A percentile compares a stretch with the other conserved stretches of the same genome.
Evolutionary conservation across 2,113 vertebrate genomes (phyloP).

Genomic region (Phainopepla nitens): DNA sequence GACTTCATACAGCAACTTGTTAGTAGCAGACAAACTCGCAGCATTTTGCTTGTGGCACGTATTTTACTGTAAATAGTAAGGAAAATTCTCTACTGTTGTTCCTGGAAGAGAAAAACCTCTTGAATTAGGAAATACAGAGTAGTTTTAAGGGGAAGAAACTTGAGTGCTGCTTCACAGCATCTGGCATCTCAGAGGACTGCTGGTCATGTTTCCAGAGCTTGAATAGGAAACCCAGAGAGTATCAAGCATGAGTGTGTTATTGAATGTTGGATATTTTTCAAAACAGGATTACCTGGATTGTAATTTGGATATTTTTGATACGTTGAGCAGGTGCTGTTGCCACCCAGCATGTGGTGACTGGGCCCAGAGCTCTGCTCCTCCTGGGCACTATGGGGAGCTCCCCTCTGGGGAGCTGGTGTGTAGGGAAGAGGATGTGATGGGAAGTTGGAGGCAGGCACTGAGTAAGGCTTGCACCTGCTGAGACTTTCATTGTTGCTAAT

Average conservation of each 20-base stretch:
- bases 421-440: not conserved
- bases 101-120: not conserved
- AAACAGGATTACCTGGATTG: not conserved
- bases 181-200: not conserved
- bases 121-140: not conserved
- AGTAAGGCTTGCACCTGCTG: not conserved
- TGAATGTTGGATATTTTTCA: not conserved
- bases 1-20: not conserved
- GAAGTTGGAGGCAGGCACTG: not conserved
- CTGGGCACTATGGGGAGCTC: not conserved
- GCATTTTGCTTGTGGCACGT: not conserved
- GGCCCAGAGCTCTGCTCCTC: not conserved
- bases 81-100: not conserved
- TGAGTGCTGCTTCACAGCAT: not conserved
- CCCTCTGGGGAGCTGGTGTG: not conserved
- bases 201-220: not conserved
- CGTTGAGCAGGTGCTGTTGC: not conserved
- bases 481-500: not conserved
- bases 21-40: not conserved
- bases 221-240: accelerated
- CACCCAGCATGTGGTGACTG: not conserved
- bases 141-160: not conserved
- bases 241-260: accelerated
- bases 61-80: not conserved
- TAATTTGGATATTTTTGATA: not conserved